A percentile compares a stretch with the other conserved stretches of the same genome.
Evolutionary conservation across 1,140 invertebrate species (phyloP).

Genomic region (Aphelinus atriplicis): DNA sequence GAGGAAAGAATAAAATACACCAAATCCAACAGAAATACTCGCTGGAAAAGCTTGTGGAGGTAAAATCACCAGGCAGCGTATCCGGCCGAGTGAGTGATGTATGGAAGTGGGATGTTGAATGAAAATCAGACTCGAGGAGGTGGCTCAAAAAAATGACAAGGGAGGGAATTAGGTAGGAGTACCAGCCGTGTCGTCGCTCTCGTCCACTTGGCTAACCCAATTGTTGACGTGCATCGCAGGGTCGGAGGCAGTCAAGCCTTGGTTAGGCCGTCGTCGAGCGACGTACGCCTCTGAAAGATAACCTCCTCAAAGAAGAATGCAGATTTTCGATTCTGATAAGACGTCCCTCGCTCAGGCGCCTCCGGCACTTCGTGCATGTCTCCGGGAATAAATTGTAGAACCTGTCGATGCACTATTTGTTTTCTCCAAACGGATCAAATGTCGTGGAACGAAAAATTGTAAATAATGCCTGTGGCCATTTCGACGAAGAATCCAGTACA

Average conservation of each 20-base stretch:
- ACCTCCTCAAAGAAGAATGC: constrained; percentile 32
- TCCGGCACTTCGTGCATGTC: background rate
- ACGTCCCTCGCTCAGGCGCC: background rate
- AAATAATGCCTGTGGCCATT: too few species aligned
- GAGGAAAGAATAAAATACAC: too few species aligned
- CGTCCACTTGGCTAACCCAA: constrained; percentile 13
- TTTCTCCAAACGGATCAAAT: too few species aligned
- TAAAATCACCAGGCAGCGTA: too few species aligned
- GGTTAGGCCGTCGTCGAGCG: background rate
- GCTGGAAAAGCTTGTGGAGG: background rate
- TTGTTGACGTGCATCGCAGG: background rate
- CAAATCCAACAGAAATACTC: too few species aligned
- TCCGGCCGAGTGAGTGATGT: too few species aligned
- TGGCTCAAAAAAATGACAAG: background rate
- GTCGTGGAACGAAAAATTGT: too few species aligned
- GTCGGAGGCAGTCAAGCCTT: too few species aligned
- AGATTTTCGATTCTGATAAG: constrained; percentile 17
- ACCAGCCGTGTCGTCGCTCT: background rate
- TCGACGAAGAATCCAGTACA: too few species aligned
- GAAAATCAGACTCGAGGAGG: constrained; percentile 3
- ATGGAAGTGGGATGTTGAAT: background rate
- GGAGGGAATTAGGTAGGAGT: constrained; percentile 1
- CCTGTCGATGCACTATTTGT: too few species aligned
- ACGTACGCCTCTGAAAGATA: constrained; percentile 19
- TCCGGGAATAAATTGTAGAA: too few species aligned